These are phyloP conservation scores for Echinops telfairi DNA, from an alignment of 2,113 vertebrate species.

Conservation along the genomic window DNA sequence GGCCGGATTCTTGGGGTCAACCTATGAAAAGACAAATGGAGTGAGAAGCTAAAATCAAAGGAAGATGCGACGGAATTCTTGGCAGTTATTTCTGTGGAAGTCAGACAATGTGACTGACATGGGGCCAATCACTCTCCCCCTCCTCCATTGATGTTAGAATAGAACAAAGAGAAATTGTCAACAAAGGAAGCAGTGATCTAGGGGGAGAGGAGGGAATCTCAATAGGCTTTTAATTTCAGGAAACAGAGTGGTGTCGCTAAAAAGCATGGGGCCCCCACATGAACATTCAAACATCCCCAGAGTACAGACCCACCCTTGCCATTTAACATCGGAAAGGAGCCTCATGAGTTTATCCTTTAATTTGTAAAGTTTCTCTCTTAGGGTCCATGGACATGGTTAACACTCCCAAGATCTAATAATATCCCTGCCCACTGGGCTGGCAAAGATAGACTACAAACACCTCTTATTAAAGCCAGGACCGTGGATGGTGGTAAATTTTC, in stretches of 20 bases:
- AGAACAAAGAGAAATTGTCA: slow-evolving; percentile 86
- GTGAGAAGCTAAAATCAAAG: slow-evolving; percentile 84
- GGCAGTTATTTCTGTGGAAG: slow-evolving; percentile 85
- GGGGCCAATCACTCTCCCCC: slow-evolving; percentile 76
- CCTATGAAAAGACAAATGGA: slow-evolving; percentile 86
- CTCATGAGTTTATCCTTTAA: slow-evolving; percentile 67
- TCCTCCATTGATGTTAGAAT: slow-evolving; percentile 80
- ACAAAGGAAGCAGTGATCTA: slow-evolving; percentile 82
- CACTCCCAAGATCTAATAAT: slow-evolving; percentile 65
- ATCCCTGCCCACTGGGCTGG: slow-evolving; percentile 76
- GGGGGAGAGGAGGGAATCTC: slow-evolving; percentile 74
- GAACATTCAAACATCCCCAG: not conserved
- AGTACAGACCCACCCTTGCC: slow-evolving; percentile 18
- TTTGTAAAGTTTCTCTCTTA: slow-evolving; percentile 53
- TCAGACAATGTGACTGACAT: slow-evolving; percentile 85
- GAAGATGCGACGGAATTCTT: slow-evolving; percentile 81
- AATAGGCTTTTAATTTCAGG: slow-evolving; percentile 80
- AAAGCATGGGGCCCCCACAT: slow-evolving; percentile 4
- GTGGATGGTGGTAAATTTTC: slow-evolving; percentile 74
- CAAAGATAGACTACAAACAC: slow-evolving; percentile 77
- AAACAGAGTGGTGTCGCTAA: slow-evolving; percentile 73
- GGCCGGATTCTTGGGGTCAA: slow-evolving; percentile 85
- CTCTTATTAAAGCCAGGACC: slow-evolving; percentile 78
- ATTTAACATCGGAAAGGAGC: slow-evolving; percentile 68
- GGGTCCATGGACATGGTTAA: not conserved